These are phyloP conservation scores for Dicyrtomina minuta DNA, from an alignment of 2,888 invertebrate species.

Conservation along the genomic window DNA sequence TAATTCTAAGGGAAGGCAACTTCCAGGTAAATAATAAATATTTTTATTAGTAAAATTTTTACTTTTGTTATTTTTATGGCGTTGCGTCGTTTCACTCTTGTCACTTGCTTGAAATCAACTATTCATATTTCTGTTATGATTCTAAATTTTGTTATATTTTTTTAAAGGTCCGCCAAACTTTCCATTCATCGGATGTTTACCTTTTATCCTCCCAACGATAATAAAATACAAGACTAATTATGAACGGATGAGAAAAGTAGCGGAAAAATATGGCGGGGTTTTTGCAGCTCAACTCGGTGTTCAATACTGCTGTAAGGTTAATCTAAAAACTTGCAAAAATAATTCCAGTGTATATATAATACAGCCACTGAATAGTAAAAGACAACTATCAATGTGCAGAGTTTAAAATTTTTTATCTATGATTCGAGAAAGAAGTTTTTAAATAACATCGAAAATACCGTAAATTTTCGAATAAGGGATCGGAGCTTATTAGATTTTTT, in stretches of 20 bases:
- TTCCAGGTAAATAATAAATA: background rate
- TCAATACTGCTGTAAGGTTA: conserved; percentile 23
- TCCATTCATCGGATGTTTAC: conserved; percentile 23
- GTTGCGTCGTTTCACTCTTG: too few relatives aligned
- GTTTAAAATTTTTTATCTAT: too few relatives aligned
- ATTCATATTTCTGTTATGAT: background rate
- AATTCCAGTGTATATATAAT: background rate
- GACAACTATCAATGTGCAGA: too few relatives aligned
- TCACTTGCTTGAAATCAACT: too few relatives aligned
- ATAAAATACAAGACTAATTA: too few relatives aligned
- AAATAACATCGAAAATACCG: too few relatives aligned
- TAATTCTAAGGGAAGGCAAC: background rate
- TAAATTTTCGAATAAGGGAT: too few relatives aligned
- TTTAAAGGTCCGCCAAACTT: conserved; percentile 19
- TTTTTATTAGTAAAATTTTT: too few relatives aligned
- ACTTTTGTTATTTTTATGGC: too few relatives aligned
- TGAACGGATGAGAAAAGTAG: conserved; percentile 7
- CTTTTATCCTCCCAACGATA: conserved; percentile 18
- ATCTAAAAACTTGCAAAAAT: conserved; percentile 4
- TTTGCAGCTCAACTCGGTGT: conserved; percentile 18
- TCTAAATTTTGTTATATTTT: background rate
- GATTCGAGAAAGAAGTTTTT: too few relatives aligned
- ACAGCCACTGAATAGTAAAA: background rate
- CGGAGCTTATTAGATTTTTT: too few relatives aligned
- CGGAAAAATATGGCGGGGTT: conserved; percentile 13